A percentile compares a stretch with the other conserved stretches of the same genome.
phyloP scores from a whole-genome alignment of 2,797 vertebrate genomes.

The Poeciliopsis presidionis region DNA sequence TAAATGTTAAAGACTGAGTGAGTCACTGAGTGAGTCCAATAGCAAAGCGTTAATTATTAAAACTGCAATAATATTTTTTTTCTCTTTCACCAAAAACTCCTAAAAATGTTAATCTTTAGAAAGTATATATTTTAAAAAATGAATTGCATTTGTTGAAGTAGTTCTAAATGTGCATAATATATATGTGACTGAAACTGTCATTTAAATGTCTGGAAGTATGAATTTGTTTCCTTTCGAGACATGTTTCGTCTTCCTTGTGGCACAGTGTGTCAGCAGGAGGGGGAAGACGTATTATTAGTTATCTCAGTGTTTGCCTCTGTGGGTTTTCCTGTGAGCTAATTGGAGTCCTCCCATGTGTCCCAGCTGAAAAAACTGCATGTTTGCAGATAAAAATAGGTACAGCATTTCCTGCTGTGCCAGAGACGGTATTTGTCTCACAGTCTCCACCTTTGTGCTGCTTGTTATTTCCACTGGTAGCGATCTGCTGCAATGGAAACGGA shows the following conservation, averaged over 20 bases:
- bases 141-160: constrained; percentile 1
- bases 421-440: constrained; percentile 44
- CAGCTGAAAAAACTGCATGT: constrained; percentile 74
- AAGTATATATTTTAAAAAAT: neutral
- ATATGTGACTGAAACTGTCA: neutral
- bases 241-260: constrained; percentile 28
- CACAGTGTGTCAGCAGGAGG: constrained; percentile 58
- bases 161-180: neutral
- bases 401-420: constrained; percentile 76
- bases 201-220: constrained; percentile 1
- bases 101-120: neutral
- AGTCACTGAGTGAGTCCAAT: neutral
- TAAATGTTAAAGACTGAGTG: neutral
- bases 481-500: constrained; percentile 24
- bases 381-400: constrained; percentile 80
- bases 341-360: constrained; percentile 78
- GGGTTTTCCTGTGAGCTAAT: constrained; percentile 81
- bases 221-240: constrained; percentile 20
- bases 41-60: neutral
- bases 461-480: constrained; percentile 20
- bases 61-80: neutral
- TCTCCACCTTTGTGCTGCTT: constrained; percentile 47
- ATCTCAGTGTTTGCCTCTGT: constrained; percentile 79
- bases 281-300: constrained; percentile 74
- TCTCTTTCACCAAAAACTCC: neutral